Evolutionary conservation across 2,888 invertebrate species (phyloP), one percentile per base, ranked within the genome.

Genomic region (Timandra comae): DNA sequence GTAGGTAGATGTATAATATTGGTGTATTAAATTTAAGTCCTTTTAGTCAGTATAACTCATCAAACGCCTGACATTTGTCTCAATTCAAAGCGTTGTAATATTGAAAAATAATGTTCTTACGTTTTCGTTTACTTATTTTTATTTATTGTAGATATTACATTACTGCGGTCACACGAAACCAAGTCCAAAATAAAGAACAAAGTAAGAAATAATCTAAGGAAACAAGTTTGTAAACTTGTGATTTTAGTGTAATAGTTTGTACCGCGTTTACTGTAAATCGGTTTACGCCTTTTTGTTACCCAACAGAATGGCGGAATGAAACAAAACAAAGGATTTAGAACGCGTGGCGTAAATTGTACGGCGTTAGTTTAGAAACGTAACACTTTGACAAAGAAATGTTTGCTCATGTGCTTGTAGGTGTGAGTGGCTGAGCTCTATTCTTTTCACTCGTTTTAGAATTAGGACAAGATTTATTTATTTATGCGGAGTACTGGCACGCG

Each of bases 241-340:
- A 10, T 24, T 24, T 11, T 5, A 24, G 11, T 11, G 11, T 10
- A 24, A 24, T 24, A 24, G 10, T 16, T 16, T 16, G 10, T 11
- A 9, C 24, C 24, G 11, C 11, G 11, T 37, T 41, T 41, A 35
- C 34, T 36, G 34, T 32, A 34, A 39, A 44, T 35, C 33, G 23
- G 36, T 30, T 23, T 13, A 11, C 30, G 24, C 32, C 27, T 41
- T 47, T 47, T 35, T 41, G 43, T 35, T 32, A 29, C 19, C 27
- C 10, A 29, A 37, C 41, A 39, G 36, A 33, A n/a, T 24, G 21
- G 34, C 29, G 28, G 28, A 27, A 27, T n/a, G 12, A 33, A 35
- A 43, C 43, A 40, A 44, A 47, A 47, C 42, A 42, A 35, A 33
- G 37, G 37, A 44, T 44, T 43, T 44, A 41, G 35, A 30, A 7